Conservation (phyloP, 2,113 vertebrate genomes). For the Beaufortia kweichowensis region DNA sequence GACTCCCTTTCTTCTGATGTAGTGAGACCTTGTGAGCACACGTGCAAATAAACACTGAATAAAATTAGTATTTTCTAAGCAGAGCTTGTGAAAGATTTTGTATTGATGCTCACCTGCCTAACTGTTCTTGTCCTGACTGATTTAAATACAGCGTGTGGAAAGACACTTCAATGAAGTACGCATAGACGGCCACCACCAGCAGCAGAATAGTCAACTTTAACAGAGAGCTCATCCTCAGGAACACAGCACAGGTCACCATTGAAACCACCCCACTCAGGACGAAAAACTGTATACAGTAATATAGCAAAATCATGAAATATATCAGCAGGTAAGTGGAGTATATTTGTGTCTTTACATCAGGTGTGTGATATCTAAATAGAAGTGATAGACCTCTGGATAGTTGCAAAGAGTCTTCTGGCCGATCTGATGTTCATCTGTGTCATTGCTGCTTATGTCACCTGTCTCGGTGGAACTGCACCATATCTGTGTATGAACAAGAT, state of each 20-base stretch:
- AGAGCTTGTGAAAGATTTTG: background rate
- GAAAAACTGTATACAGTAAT: conserved; percentile 78
- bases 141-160: conserved; percentile 68
- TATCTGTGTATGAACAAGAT: conserved; percentile 69
- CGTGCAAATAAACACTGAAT: background rate
- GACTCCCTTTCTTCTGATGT: conserved; percentile 88
- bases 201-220: conserved; percentile 91
- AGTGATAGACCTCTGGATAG: conserved; percentile 86
- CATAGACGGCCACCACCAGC: conserved; percentile 84
- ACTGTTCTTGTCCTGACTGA: conserved; percentile 39
- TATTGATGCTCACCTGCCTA: conserved; percentile 25
- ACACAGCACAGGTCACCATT: conserved; percentile 97
- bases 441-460: conserved; percentile 74
- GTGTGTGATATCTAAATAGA: too few relatives aligned
- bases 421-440: conserved; percentile 56
- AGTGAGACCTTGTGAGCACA: conserved; percentile 77
- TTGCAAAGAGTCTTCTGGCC: conserved; percentile 77
- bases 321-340: background rate
- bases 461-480: conserved; percentile 85
- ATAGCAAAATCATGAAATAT: background rate
- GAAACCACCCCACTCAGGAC: conserved; percentile 89
- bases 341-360: background rate
- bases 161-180: conserved; percentile 86
- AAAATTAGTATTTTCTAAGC: background rate
- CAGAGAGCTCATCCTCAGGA: conserved; percentile 90